Evolutionary conservation across 1,140 invertebrate species (phyloP).

Genomic region (Coenobita brevimanus): DNA sequence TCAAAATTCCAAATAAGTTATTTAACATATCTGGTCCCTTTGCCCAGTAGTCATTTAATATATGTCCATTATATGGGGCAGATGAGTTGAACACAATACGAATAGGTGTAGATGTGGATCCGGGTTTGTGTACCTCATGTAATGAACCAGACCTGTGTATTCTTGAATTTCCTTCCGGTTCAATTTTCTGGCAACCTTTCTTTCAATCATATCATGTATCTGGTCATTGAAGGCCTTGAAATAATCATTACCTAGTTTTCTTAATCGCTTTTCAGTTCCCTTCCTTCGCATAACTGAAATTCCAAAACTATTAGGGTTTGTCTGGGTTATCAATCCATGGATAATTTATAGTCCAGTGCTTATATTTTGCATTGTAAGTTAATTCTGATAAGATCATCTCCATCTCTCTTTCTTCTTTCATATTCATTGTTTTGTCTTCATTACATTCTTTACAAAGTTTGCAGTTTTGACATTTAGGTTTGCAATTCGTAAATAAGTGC

Average conservation of each 20-base stretch:
- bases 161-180: background rate
- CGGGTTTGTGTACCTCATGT: conserved; percentile 35
- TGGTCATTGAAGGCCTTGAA: too few species aligned
- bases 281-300: too few species aligned
- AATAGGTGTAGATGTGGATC: conserved; percentile 28
- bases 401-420: conserved; percentile 7
- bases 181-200: too few species aligned
- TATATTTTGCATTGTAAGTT: background rate
- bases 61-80: conserved; percentile 11
- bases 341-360: conserved; percentile 1
- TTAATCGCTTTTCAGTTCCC: too few species aligned
- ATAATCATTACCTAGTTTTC: too few species aligned
- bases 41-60: too few species aligned
- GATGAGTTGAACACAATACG: conserved; percentile 40
- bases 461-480: conserved; percentile 1
- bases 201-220: too few species aligned
- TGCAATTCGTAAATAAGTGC: too few species aligned
- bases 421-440: conserved; percentile 12
- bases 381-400: background rate
- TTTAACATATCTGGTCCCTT: too few species aligned
- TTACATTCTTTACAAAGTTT: background rate
- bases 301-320: conserved; percentile 5
- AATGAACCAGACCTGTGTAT: conserved; percentile 10
- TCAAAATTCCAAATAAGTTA: too few species aligned
- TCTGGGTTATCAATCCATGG: conserved; percentile 11